Evolutionary conservation across 2,797 vertebrate genomes (phyloP), one percentile per base, ranked within the genome.

Genomic region (Pagetopsis macropterus): DNA sequence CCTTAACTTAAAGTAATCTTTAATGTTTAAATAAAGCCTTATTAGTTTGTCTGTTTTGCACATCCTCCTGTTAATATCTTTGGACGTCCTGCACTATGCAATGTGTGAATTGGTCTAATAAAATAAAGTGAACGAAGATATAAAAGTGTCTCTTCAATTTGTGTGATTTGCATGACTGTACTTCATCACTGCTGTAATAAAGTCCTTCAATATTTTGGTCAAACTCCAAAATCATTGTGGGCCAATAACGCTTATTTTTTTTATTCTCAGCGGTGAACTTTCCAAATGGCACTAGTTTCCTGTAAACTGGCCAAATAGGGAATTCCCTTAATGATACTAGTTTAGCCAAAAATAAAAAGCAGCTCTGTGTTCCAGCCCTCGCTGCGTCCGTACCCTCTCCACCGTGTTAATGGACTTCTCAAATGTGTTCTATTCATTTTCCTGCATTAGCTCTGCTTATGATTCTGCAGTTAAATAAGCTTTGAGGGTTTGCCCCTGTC

Each of bases 231-330:
- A 70, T 44, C 33, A 37, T 59, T 45, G 23, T 16, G 48, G 37
- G 62, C 48, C 69, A 75, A 61, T 50, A 75, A 52, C 41, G 19
- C 27, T 9, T n/a, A 1, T 27, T 44, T 17, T 62, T 2, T 68
- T 40, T 1, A 49, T 41, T 58, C 71, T 2, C 13, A 63, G 44
- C 13, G 13, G 17, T 33, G 17, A 57, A 55, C 13, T 65, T 65
- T 81, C 50, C 11, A 71, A 69, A 58, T 74, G 54, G 58, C 37
- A 63, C 21, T 21, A 48, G 8, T 58, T 61, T 14, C 31, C 48
- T 66, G 19, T 43, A 41, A 52, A 49, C 9, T 54, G 46, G 70
- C 67, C 67, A 79, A 79, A 70, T 14, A 78, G 79, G 76, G 65
- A 78, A 72, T 62, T 82, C 64, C 72, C 69, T 27, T 5, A 61